Percentiles rank a stretch among this genome's conserved stretches.
phyloP scores from a whole-genome alignment of 2,888 invertebrate species.

The Eupelmus urozonus region DNA sequence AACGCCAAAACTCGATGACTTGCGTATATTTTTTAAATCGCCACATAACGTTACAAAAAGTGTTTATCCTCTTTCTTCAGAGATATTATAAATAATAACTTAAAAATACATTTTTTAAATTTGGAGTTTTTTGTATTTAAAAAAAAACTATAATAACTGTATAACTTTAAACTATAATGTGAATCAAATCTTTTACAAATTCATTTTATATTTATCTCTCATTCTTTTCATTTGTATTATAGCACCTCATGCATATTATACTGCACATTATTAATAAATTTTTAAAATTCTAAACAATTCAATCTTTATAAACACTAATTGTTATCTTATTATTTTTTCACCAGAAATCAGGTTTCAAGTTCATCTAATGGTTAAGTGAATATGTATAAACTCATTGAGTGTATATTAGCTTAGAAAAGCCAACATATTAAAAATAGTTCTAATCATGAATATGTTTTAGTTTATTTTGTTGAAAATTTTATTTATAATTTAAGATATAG shows the following conservation, averaged over 20 bases:
- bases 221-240: background rate
- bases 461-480: no score
- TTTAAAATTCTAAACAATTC: background rate
- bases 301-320: conserved; percentile 11
- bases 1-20: conserved; percentile 20
- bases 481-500: no score
- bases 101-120: no score
- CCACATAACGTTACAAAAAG: no score
- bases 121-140: no score
- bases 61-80: no score
- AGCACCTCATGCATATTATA: background rate
- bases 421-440: no score
- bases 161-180: no score
- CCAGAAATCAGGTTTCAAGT: conserved; percentile 20
- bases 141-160: no score
- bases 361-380: background rate
- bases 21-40: conserved; percentile 18
- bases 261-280: conserved; percentile 16
- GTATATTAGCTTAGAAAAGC: background rate
- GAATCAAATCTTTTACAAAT: background rate
- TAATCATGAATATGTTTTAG: no score
- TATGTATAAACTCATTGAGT: background rate
- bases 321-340: background rate
- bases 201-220: background rate
- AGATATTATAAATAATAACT: no score